Conservation (phyloP, 1,140 invertebrate genomes). For the Wasmannia auropunctata region DNA sequence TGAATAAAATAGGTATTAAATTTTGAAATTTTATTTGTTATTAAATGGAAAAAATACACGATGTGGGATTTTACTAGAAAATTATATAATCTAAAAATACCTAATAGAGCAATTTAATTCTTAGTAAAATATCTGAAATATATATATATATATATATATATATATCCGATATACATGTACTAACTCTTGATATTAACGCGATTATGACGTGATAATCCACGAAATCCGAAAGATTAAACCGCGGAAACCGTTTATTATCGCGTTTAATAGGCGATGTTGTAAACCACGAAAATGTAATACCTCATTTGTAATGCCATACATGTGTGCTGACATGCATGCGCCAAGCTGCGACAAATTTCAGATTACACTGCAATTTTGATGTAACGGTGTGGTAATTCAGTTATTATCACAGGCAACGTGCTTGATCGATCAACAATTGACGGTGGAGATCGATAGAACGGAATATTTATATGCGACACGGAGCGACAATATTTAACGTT, state of each 20-base stretch:
- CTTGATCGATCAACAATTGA: slow-evolving; percentile 51
- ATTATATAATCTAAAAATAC: background rate
- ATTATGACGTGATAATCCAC: slow-evolving; percentile 12
- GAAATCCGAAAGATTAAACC: slow-evolving; percentile 29
- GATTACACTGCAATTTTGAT: slow-evolving; percentile 51
- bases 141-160: no score
- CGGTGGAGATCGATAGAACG: slow-evolving; percentile 23
- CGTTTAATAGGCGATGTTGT: slow-evolving; percentile 27
- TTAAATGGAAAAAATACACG: background rate
- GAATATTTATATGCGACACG: slow-evolving; percentile 50
- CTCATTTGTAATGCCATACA: slow-evolving; percentile 31
- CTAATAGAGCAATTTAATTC: background rate
- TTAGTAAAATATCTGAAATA: background rate
- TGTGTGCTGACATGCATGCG: background rate
- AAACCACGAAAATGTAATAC: slow-evolving; percentile 30
- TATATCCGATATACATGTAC: no score
- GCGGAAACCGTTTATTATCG: slow-evolving; percentile 29
- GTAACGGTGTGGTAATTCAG: slow-evolving; percentile 44
- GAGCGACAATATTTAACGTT: slow-evolving; percentile 54
- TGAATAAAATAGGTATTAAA: background rate
- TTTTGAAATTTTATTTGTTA: background rate
- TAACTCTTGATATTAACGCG: background rate
- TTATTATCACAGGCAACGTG: slow-evolving; percentile 36
- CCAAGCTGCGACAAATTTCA: slow-evolving; percentile 27
- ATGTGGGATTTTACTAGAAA: background rate